These are phyloP conservation scores for Equus przewalskii DNA, from an alignment of 2,113 vertebrate genomes.

Conservation along the genomic window DNA sequence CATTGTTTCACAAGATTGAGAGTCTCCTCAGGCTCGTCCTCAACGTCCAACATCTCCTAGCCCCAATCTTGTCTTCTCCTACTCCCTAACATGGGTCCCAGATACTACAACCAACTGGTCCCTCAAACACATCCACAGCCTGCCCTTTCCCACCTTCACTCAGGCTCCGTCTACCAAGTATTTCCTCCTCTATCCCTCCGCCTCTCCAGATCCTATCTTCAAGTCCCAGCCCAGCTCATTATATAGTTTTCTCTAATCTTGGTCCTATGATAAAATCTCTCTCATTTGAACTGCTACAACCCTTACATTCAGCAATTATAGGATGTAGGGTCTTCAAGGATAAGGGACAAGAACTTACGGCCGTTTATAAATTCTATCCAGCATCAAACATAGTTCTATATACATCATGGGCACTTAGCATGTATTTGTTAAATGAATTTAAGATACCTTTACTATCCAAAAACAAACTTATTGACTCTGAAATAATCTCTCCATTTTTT, in stretches of 20 bases:
- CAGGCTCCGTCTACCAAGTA: neutral
- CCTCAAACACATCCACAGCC: neutral
- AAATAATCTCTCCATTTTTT: neutral
- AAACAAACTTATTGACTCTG: neutral
- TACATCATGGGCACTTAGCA: neutral
- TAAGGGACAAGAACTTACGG: neutral
- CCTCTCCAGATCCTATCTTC: neutral
- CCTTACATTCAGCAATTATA: neutral
- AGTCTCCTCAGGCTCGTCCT: neutral
- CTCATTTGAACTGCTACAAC: neutral
- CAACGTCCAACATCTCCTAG: no score
- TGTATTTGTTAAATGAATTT: constrained; percentile 32
- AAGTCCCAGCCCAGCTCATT: neutral
- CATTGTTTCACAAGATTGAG: neutral
- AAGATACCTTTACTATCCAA: neutral
- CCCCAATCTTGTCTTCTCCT: neutral
- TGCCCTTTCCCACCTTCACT: neutral
- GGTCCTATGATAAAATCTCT: neutral
- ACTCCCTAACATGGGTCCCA: neutral
- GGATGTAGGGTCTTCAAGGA: neutral
- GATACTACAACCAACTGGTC: neutral
- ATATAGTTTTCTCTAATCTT: neutral
- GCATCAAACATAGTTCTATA: neutral
- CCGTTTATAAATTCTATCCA: neutral
- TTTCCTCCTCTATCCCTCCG: neutral